Evolutionary conservation across 2,888 invertebrate genomes (phyloP).

Genomic region (Hesperia comma): DNA sequence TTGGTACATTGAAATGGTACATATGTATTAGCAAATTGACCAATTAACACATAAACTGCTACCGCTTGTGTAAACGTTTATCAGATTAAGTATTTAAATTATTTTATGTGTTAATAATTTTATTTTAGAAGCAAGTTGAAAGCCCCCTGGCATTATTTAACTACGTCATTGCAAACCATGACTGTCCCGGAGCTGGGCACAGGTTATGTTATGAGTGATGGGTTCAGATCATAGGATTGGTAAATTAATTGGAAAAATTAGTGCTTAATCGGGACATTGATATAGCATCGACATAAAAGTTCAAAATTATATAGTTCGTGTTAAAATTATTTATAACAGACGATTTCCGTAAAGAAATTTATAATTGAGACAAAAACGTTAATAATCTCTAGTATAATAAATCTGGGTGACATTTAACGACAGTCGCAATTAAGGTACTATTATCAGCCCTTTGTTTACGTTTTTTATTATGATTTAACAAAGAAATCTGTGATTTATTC

Average conservation of each 20-base stretch:
- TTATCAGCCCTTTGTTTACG: too few species aligned
- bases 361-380: constrained; percentile 12
- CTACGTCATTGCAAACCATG: too few species aligned
- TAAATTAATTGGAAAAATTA: too few species aligned
- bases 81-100: too few species aligned
- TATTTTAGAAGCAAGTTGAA: neutral
- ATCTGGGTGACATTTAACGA: neutral
- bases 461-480: neutral
- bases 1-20: constrained; percentile 10
- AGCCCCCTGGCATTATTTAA: too few species aligned
- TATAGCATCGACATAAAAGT: too few species aligned
- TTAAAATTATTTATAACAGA: constrained; percentile 17
- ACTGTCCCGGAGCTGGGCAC: too few species aligned
- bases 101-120: too few species aligned
- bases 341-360: constrained; percentile 25
- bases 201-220: too few species aligned
- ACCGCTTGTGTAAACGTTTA: constrained; percentile 8
- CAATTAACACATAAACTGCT: constrained; percentile 23
- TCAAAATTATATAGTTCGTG: neutral
- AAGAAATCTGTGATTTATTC: neutral
- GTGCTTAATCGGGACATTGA: too few species aligned
- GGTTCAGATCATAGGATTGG: too few species aligned
- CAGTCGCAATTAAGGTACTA: too few species aligned
- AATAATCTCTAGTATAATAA: neutral
- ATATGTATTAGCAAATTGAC: constrained; percentile 27